Percentiles rank a stretch among this genome's conserved stretches.
Conservation (phyloP, 2,797 vertebrate species). For the Forpus xanthops region DNA sequence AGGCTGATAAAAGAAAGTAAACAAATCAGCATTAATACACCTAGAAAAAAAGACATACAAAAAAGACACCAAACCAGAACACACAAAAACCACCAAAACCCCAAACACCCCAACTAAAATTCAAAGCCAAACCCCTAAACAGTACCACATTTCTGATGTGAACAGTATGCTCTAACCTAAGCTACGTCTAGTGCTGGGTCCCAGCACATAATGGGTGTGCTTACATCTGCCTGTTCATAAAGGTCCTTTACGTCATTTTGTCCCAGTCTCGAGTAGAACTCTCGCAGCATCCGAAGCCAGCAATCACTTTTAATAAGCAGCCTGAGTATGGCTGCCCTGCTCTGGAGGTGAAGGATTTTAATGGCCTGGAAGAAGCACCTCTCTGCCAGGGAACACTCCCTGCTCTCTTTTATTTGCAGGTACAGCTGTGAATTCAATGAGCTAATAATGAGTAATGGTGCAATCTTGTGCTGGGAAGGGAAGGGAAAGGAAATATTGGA, state of each 20-base stretch:
- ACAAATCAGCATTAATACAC: not conserved
- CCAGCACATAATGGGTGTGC: not conserved
- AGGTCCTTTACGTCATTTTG: not conserved
- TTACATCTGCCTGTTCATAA: not conserved
- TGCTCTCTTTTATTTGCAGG: not conserved
- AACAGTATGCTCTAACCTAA: not conserved
- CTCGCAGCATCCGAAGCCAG: not conserved
- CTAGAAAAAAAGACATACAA: not conserved
- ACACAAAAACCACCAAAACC: fast-evolving
- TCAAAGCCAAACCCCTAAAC: not conserved
- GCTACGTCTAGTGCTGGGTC: not conserved
- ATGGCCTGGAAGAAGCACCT: not conserved
- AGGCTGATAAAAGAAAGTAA: not conserved
- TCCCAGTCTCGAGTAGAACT: not conserved
- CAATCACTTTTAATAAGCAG: not conserved
- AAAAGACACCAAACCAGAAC: not conserved
- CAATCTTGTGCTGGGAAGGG: not conserved
- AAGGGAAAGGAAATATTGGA: not conserved
- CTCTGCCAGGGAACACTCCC: not conserved
- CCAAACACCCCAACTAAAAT: not conserved
- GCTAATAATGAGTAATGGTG: not conserved
- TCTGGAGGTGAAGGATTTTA: not conserved
- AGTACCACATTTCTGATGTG: not conserved
- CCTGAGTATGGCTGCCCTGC: not conserved
- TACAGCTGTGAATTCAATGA: conserved; percentile 21